Conservation (phyloP, 2,888 invertebrate species). For the Phyllotreta striolata region DNA sequence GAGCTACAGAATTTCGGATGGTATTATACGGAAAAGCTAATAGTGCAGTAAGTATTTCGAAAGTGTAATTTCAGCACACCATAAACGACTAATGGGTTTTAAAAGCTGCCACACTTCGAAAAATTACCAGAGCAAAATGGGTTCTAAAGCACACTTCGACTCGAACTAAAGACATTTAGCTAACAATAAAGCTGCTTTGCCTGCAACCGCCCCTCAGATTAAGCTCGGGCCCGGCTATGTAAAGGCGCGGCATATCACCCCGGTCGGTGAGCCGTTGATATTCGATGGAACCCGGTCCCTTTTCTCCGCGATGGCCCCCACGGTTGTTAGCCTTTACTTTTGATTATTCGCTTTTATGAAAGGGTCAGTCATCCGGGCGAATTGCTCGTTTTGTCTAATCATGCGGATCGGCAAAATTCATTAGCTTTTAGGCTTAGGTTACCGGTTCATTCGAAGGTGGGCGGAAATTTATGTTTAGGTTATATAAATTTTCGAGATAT, state of each 20-base stretch:
- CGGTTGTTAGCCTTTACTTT: conserved; percentile 17
- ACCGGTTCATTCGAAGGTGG: too few species aligned
- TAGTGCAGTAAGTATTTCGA: conserved; percentile 34
- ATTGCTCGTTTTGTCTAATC: conserved; percentile 24
- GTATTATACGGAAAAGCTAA: conserved; percentile 31
- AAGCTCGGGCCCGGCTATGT: conserved; percentile 19
- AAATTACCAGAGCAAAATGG: conserved; percentile 39
- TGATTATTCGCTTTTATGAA: conserved; percentile 26
- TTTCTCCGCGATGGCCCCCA: not conserved
- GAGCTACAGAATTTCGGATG: not conserved
- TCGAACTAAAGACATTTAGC: conserved; percentile 34
- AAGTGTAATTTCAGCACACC: conserved; percentile 38
- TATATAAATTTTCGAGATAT: too few species aligned
- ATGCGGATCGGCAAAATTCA: conserved; percentile 19
- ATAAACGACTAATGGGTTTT: conserved; percentile 39
- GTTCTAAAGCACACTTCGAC: conserved; percentile 35
- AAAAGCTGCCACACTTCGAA: conserved; percentile 36
- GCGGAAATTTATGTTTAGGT: too few species aligned
- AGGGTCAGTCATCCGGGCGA: conserved; percentile 22
- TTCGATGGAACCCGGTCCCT: conserved; percentile 1
- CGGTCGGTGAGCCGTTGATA: conserved; percentile 6
- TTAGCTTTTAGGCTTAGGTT: conserved; percentile 14
- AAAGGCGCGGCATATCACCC: conserved; percentile 7
- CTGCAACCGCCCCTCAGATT: conserved; percentile 20
- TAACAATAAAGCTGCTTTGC: conserved; percentile 37